Evolutionary conservation across 2,113 vertebrate species (phyloP).

Genomic region (Xerus inauris): DNA sequence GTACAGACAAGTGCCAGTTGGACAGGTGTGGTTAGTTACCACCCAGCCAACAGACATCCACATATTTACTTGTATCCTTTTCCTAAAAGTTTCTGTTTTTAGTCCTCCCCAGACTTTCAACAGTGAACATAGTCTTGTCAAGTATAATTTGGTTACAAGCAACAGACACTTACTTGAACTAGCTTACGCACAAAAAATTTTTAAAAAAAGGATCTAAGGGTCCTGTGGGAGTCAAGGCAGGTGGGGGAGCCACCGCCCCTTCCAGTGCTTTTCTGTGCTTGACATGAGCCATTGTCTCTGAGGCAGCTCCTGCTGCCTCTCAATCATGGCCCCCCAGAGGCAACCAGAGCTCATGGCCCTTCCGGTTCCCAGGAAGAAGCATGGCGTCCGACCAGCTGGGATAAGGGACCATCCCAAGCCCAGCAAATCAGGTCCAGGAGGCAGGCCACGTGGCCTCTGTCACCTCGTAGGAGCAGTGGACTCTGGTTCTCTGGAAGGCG

Average conservation of each 20-base stretch:
- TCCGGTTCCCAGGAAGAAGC: neutral
- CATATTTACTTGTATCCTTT: no score
- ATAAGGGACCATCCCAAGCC: neutral
- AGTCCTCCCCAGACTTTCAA: neutral
- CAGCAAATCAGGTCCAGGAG: no score
- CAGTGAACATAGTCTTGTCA: neutral
- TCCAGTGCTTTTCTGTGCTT: neutral
- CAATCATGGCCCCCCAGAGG: neutral
- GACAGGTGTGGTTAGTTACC: fast-evolving
- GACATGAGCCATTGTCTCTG: fast-evolving
- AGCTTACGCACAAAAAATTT: neutral
- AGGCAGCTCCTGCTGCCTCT: neutral
- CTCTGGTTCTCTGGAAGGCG: neutral
- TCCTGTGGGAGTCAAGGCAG: neutral
- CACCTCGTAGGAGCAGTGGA: neutral
- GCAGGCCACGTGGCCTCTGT: neutral
- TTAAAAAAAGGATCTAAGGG: neutral
- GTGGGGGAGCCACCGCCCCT: neutral
- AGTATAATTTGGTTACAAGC: neutral
- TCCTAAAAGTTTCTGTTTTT: neutral
- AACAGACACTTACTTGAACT: neutral
- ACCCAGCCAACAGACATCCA: neutral
- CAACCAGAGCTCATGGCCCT: fast-evolving
- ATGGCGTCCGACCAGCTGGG: neutral
- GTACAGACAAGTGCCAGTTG: neutral